Base-by-base conservation (phyloP, 2,888 invertebrate species). In the Gastrophysa polygoni region DNA sequence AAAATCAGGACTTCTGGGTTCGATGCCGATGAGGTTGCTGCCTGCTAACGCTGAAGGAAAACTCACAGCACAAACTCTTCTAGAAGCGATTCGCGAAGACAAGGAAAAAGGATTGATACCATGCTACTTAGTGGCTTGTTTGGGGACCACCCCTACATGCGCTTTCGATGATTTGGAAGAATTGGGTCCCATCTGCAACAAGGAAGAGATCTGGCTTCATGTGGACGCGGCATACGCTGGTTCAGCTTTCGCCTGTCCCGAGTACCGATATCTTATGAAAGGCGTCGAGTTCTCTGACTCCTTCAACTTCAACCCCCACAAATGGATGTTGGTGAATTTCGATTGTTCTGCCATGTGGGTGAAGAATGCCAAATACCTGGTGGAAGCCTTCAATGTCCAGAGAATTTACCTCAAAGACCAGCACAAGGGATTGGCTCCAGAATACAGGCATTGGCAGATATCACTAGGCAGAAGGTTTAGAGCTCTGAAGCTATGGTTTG, bases 211-310 rank as follows among this genome's bases (percentile, higher is more conserved):
- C 1, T 98, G 98, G 98, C 83, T 97, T 14, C 98, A 98, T 78
- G 89, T 98, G 1, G 98, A 98, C 77, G 98, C 97, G 0, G 98
- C 98, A 0, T 99, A 98, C 78, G 98, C 98, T 1, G 93, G 98
- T 0, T 88, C 92, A 5, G 95, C 95, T 0, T 91, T 98, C 74
- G 88, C 93, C 52, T 94, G 98, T 74, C 96, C 96, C 0, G 98
- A 98, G 82, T 95, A 91, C 79, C 88, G 92, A 56, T 47, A 67
- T 24, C 46, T 66, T 7, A 72, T 72, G 69, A 84, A 85, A 57
- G 93, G 93, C 0, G 80, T 93, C 1, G 88, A 98, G 80, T 86
- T 87, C 58, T 92, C 90, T 0, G 92, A 96, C 77, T 98, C 97
- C 0, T 91, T 97, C 73, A 95, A 96, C 79, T 90, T 96, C 69